phyloP scores from a whole-genome alignment of 2,113 vertebrate species.

The Microcebus jonahi region DNA sequence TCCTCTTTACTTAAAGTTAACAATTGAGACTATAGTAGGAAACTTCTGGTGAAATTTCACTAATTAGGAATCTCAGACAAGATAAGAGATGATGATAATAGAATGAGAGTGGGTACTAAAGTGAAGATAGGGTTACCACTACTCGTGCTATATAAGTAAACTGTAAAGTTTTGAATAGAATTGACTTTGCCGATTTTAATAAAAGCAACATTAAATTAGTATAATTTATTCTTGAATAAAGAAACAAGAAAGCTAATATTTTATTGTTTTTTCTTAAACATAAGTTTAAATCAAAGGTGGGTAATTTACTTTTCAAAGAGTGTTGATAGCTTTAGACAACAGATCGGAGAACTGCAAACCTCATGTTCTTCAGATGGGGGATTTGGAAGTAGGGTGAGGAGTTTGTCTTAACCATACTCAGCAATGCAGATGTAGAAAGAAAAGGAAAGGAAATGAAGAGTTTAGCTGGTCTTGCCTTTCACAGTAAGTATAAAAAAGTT shows the following conservation, averaged over 20 bases:
- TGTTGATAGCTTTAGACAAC: background rate
- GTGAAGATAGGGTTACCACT: background rate
- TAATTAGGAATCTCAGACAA: background rate
- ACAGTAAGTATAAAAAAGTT: background rate
- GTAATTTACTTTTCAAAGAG: background rate
- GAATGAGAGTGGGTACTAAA: background rate
- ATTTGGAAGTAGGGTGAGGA: background rate
- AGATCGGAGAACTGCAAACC: background rate
- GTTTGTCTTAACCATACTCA: background rate
- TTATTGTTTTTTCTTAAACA: background rate
- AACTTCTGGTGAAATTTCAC: background rate
- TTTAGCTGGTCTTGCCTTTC: background rate
- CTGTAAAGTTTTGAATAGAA: background rate
- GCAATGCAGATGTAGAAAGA: background rate
- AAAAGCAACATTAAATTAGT: background rate
- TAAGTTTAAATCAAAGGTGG: background rate
- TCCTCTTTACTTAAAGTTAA: background rate
- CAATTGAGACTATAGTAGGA: background rate
- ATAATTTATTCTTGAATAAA: background rate
- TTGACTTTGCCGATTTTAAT: background rate
- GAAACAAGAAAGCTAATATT: background rate
- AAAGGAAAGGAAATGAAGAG: background rate
- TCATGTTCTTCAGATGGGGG: background rate
- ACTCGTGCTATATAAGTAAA: background rate
- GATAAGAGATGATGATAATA: background rate